Base-by-base conservation (phyloP, 2,113 vertebrate species). In the Phaethon lepturus region DNA sequence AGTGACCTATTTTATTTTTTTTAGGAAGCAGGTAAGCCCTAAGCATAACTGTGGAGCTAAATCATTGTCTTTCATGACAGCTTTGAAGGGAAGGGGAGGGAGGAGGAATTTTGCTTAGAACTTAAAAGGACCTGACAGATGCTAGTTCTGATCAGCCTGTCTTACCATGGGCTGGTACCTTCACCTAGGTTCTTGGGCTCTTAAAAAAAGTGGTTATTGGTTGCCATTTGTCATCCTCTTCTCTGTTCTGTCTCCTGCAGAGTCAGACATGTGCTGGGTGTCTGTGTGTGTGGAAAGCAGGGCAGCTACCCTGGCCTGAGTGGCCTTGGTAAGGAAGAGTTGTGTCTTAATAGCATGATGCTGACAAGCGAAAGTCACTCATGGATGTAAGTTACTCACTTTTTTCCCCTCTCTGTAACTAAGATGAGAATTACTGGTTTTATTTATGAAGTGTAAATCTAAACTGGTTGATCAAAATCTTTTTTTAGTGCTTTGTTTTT, bases 1-100 rank as follows among this genome's bases (percentile, higher is more conserved):
- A 97, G 92, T 96, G 96, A 96, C 92, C 93, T 96, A 10, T 91
- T 97, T 92, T 53, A 28, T 74, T 38, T 56, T 45, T 91, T 88
- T 38, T 47, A 50, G 50, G 71, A 66, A 93, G 47, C n/a, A 13
- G 59, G 47, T 17, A 84, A 69, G 55, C 58, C 49, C 33, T 2
- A 18, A 86, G 31, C 68, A 0, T 20, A 52, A 89, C 24, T 68
- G 35, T 40, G 72, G 63, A 35, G 71, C 29, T 71, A 31, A 93
- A 83, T 68, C 74, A 23, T 7, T 86, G 66, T 73, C 45, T 68
- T 62, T 68, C 8, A 4, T 58, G 58, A 44, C 59, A 88, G 75
- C 64, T 92, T 47, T 63, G 50, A 67, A 67, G 60, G 79, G 62
- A 68, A 49, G 60, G 24, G 76, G 76, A 92, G 45, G 72, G 59